These are phyloP conservation scores for Barbus barbus DNA, from an alignment of 2,113 vertebrate species.

Conservation along the genomic window DNA sequence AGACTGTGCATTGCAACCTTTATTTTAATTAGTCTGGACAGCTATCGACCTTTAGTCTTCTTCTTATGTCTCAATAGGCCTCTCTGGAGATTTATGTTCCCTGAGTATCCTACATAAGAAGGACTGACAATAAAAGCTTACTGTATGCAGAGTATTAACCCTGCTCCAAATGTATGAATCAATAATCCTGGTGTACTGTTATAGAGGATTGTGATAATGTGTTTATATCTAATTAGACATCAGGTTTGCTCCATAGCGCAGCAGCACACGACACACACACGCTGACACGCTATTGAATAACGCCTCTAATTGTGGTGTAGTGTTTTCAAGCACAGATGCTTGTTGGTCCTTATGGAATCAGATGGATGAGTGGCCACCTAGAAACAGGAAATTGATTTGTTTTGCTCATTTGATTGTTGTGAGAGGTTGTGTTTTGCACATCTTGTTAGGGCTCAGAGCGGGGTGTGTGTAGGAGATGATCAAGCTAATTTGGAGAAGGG, in stretches of 20 bases:
- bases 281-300: not conserved
- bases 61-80: not conserved
- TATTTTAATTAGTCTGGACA: conserved; percentile 14
- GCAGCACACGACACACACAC: not conserved
- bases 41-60: not conserved
- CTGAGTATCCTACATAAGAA: not conserved
- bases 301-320: not conserved
- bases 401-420: conserved; percentile 12
- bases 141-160: not conserved
- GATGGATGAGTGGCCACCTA: conserved; percentile 3
- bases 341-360: conserved; percentile 23
- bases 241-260: conserved; percentile 7
- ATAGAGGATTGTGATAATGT: not conserved
- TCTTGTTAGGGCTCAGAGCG: not conserved
- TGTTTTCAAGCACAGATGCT: conserved; percentile 29
- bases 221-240: conserved; percentile 19
- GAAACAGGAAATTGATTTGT: conserved; percentile 24
- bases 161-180: not conserved
- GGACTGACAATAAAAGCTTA: not conserved
- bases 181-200: not conserved
- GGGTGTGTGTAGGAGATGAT: not conserved
- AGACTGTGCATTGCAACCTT: not conserved
- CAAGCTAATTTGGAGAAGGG: not conserved
- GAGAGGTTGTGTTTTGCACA: conserved; percentile 15
- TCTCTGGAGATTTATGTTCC: not conserved